Percentiles rank a stretch among this genome's conserved stretches.
Conservation (phyloP, 2,113 vertebrate genomes). For the Aegotheles bennettii region DNA sequence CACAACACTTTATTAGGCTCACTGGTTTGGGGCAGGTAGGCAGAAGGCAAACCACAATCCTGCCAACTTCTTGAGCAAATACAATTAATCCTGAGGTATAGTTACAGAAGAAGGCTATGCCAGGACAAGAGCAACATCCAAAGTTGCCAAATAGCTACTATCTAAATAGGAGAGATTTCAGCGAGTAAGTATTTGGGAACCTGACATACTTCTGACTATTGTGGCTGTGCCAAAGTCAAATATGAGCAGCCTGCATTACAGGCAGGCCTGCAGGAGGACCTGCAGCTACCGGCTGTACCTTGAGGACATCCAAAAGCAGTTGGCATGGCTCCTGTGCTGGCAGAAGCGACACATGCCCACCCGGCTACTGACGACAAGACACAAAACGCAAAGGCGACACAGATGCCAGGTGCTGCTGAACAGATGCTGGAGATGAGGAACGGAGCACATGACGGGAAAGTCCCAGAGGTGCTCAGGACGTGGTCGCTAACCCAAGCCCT, state of each 20-base stretch:
- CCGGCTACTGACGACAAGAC: rapidly evolving
- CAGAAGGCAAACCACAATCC: background rate
- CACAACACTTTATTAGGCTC: background rate
- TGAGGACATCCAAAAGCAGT: background rate
- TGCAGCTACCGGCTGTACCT: background rate
- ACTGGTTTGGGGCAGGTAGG: background rate
- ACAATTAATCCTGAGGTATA: constrained; percentile 9
- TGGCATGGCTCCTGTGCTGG: background rate
- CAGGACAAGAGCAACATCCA: background rate
- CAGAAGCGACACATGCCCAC: background rate
- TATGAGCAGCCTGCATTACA: background rate
- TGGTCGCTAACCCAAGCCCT: background rate
- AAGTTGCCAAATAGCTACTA: constrained; percentile 15
- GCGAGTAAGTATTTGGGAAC: background rate
- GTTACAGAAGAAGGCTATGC: constrained; percentile 7
- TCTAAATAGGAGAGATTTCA: constrained; percentile 30
- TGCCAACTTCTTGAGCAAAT: constrained; percentile 37
- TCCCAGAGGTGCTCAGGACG: background rate
- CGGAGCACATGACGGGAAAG: rapidly evolving
- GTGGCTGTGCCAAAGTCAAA: background rate
- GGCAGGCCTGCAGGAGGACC: background rate
- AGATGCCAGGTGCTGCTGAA: background rate
- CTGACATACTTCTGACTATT: background rate
- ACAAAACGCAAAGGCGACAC: background rate
- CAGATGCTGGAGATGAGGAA: background rate